Evolutionary conservation across 1,140 invertebrate genomes (phyloP), one percentile per base, ranked within the genome.

Genomic region (Eumeta japonica): DNA sequence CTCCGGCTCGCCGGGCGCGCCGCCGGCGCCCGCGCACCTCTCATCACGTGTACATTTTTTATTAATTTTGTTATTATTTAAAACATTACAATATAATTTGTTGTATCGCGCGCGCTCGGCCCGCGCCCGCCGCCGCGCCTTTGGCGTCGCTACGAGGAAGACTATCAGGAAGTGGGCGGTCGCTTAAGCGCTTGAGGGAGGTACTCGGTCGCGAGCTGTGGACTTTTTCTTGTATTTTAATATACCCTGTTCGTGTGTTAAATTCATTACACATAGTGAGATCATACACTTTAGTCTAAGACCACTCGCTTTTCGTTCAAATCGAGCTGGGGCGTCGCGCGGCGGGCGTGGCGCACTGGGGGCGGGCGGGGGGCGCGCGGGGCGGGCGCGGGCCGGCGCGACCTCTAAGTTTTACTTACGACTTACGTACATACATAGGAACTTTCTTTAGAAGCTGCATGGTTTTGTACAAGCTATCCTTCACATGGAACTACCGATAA

Each of bases 391-490:
- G 64, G 45, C 48, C 39, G 52, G 32, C 40, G 40, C 58, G 57
- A 50, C 68, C 64, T 68, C 68, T 73, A 68, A 53, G 48, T 58
- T 66, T 61, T 61, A 70, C 62, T 70, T 74, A 74, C 61, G 58
- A 61, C 68, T 74, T 74, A 74, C 65, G 64, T 71, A 71, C 66
- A 68, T 74, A 74, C 65, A 74, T 74, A 74, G 70, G 70, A 74
- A 74, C 70, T 74, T 74, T 74, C 53, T 64, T 74, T 70, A 71
- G 66, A 74, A 74, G 70, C 70, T 74, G 70, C 70, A 70, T 74
- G 60, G 65, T 74, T 30, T 74, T 74, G 59, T 74, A 74, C 66
- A 74, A 74, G 70, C 70, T 71, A 74, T 65, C 58, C 62, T 62
- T 59, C 70, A 71, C 63, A 66, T 61, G 66, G 63, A 66, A 58